These are phyloP conservation scores for Platycheirus albimanus DNA, from an alignment of 2,888 invertebrate species.

Conservation along the genomic window DNA sequence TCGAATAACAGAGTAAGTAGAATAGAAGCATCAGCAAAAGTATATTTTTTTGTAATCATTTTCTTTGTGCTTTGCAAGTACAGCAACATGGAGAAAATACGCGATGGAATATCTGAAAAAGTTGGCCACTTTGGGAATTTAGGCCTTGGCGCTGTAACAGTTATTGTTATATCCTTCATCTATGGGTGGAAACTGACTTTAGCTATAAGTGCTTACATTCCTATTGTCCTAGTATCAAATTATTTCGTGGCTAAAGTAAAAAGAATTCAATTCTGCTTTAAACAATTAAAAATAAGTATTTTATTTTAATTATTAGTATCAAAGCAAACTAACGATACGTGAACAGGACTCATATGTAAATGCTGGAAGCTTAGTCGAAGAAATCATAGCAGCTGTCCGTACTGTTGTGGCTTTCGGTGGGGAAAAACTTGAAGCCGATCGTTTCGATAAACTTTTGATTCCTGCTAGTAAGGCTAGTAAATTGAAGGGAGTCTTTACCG, in stretches of 20 bases:
- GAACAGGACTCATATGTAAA: conserved; percentile 89
- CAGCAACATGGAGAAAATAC: conserved; percentile 89
- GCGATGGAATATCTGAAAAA: conserved; percentile 93
- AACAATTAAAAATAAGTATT: no score
- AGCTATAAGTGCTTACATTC: conserved; percentile 89
- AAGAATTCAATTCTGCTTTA: background rate
- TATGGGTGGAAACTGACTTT: conserved; percentile 93
- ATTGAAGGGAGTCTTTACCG: conserved; percentile 86
- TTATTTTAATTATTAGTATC: conserved; percentile 81
- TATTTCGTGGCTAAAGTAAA: conserved; percentile 88
- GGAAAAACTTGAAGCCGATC: conserved; percentile 87
- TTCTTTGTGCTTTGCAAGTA: no score
- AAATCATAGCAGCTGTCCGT: conserved; percentile 88
- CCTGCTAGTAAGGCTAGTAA: conserved; percentile 86
- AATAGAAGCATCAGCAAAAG: no score
- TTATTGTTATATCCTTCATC: conserved; percentile 86
- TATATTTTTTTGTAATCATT: no score
- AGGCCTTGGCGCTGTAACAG: conserved; percentile 82
- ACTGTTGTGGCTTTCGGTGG: conserved; percentile 92
- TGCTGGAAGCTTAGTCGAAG: conserved; percentile 90
- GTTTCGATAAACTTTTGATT: conserved; percentile 82
- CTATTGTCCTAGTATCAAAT: conserved; percentile 88
- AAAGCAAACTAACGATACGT: conserved; percentile 86
- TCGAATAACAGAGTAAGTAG: conserved; percentile 87
- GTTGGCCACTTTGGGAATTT: conserved; percentile 88